Percentiles rank a stretch among this genome's conserved stretches.
phyloP scores from a whole-genome alignment of 2,113 vertebrate species.

The Silurus glanis region DNA sequence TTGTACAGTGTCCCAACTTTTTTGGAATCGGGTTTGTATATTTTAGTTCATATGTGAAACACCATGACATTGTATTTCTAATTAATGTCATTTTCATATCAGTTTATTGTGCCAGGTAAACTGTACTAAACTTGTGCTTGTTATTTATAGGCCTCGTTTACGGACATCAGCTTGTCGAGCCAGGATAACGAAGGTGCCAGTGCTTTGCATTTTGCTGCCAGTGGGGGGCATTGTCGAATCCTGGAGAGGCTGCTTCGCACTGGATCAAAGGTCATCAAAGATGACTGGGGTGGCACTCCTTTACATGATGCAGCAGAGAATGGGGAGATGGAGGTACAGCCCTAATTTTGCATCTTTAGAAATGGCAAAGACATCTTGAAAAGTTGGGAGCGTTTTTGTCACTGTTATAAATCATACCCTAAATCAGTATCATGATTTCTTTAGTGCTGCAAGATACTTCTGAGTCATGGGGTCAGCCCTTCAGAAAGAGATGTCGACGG shows the following conservation, averaged over 20 bases:
- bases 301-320: conserved; percentile 85
- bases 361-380: not conserved
- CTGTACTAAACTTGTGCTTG: not conserved
- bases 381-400: not conserved
- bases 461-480: conserved; percentile 70
- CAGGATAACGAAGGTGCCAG: conserved; percentile 80
- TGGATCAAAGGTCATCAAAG: conserved; percentile 74
- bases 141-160: conserved; percentile 71
- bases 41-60: not conserved
- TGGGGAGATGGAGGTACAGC: conserved; percentile 78
- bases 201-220: conserved; percentile 83
- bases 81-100: not conserved
- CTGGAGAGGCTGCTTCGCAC: conserved; percentile 75
- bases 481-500: conserved; percentile 75
- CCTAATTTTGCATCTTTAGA: not conserved
- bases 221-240: conserved; percentile 78
- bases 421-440: not conserved
- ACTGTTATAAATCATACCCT: not conserved
- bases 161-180: conserved; percentile 67
- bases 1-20: not conserved
- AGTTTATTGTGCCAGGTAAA: not conserved
- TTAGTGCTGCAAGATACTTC: conserved; percentile 80
- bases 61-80: not conserved
- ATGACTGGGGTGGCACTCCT: conserved; percentile 82
- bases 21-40: not conserved